phyloP scores from a whole-genome alignment of 2,797 vertebrate species.

The Chelon auratus region DNA sequence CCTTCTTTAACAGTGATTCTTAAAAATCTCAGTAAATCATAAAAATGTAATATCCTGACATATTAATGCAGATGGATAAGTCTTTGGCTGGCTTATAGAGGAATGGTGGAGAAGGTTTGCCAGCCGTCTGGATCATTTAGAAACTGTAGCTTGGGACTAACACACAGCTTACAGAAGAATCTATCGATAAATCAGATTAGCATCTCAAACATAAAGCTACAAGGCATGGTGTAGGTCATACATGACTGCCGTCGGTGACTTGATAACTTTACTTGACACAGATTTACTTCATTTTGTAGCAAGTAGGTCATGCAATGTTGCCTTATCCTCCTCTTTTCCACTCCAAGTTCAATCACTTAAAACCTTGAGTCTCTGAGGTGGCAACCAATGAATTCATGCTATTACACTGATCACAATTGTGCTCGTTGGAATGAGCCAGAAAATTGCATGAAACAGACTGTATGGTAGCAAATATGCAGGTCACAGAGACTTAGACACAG shows the following conservation, averaged over 20 bases:
- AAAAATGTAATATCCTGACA: slow-evolving; percentile 36
- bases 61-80: slow-evolving; percentile 42
- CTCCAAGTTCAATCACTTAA: background rate
- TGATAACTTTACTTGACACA: slow-evolving; percentile 9
- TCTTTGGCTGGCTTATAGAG: slow-evolving; percentile 34
- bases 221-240: background rate
- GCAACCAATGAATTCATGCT: background rate
- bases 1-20: slow-evolving; percentile 1
- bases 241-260: slow-evolving; percentile 9
- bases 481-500: background rate
- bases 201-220: slow-evolving; percentile 24
- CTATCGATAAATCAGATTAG: slow-evolving; percentile 59
- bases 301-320: slow-evolving; percentile 18
- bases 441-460: background rate
- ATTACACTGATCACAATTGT: background rate
- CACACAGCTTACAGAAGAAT: slow-evolving; percentile 40
- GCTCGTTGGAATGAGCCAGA: background rate
- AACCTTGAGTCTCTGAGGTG: background rate
- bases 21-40: slow-evolving; percentile 43
- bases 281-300: slow-evolving; percentile 18
- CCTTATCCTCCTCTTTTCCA: background rate
- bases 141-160: slow-evolving; percentile 42
- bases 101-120: slow-evolving; percentile 27
- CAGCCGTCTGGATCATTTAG: slow-evolving; percentile 50
- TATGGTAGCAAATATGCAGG: background rate